Conservation (phyloP, 2,113 vertebrate species). For the Neodon shergylaensis region DNA sequence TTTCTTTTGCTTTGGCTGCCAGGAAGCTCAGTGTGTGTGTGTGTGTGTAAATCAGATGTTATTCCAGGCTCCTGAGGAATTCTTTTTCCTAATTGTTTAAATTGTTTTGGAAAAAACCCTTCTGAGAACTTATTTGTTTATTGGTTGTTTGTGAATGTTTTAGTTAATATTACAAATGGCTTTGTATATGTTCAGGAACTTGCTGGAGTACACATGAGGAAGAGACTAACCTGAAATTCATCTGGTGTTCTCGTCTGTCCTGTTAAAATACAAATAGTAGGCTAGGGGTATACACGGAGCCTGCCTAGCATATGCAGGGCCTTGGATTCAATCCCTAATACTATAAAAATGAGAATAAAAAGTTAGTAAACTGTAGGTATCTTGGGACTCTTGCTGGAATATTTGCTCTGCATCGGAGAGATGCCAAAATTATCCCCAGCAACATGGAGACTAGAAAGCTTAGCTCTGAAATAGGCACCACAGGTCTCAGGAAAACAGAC, state of each 20-base stretch:
- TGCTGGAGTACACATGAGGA: not conserved
- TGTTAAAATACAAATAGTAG: not conserved
- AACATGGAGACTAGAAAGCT: not conserved
- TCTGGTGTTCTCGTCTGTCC: not conserved
- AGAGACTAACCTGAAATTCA: not conserved
- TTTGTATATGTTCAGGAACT: not conserved
- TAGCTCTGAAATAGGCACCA: not conserved
- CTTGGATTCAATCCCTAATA: not conserved
- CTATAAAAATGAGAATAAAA: not conserved
- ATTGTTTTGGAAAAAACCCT: not conserved
- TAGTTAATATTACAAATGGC: not conserved
- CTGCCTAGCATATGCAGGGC: not conserved
- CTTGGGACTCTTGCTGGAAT: not conserved
- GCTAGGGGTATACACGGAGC: not conserved
- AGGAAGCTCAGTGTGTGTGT: slow-evolving; percentile 46
- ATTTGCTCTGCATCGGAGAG: not conserved
- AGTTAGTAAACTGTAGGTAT: not conserved
- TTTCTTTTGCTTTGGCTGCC: slow-evolving; percentile 52
- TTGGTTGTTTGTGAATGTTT: not conserved
- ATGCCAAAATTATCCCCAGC: not conserved
- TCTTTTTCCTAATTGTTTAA: slow-evolving; percentile 15
- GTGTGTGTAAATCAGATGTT: not conserved
- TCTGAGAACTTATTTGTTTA: not conserved
- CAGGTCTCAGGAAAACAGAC: not conserved
- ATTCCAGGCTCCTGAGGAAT: not conserved